Base-by-base conservation (phyloP, 1,140 invertebrate genomes). In the Trinorchestia longiramus region DNA sequence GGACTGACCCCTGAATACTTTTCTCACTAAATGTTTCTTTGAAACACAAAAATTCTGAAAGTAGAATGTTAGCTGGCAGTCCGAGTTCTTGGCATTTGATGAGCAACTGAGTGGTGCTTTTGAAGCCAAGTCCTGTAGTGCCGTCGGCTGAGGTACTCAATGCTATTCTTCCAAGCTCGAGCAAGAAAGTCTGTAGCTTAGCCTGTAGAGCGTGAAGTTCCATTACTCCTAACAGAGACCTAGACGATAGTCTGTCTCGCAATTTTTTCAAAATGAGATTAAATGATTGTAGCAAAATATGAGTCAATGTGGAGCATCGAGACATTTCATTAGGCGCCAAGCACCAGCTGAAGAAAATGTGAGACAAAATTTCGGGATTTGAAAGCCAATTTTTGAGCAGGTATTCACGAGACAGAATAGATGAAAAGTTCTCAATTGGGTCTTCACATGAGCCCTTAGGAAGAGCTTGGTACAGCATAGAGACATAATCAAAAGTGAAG, bases 321-420 rank as follows among this genome's bases (percentile, higher is more conserved):
- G 43, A 94, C 43, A 45, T 47, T 45, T 94, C 92, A 43, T 36
- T 45, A 47, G 92, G 92, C 19, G 92, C 92, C 44, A 94, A 43
- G 43, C 92, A 94, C 92, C 92, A 94, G 44, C 92, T 94, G 92
- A 94, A 94, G 44, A 94, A 94, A 94, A 94, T 43, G 44, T 94
- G 92, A 0, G 92, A 94, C 40, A 94, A 45, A 45, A 94, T 94
- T 45, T 94, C 92, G 43, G 92, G 92, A 94, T 94, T 94, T 11
- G 92, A 11, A 40, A 94, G 92, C 92, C 92, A 94, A n/a, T 45
- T 94, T 47, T 47, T 40, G 8, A 94, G 44, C 40, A 94, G 43
- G 43, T 94, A 94, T 45, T 94, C 92, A 15, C 43, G 92, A 40
- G 92, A 94, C 44, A 94, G 44, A 40, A 94, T 45, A 8, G 92